A percentile compares a stretch with the other conserved stretches of the same genome.
Conservation (phyloP, 2,888 invertebrate species). For the Ypsolopha scabrella region DNA sequence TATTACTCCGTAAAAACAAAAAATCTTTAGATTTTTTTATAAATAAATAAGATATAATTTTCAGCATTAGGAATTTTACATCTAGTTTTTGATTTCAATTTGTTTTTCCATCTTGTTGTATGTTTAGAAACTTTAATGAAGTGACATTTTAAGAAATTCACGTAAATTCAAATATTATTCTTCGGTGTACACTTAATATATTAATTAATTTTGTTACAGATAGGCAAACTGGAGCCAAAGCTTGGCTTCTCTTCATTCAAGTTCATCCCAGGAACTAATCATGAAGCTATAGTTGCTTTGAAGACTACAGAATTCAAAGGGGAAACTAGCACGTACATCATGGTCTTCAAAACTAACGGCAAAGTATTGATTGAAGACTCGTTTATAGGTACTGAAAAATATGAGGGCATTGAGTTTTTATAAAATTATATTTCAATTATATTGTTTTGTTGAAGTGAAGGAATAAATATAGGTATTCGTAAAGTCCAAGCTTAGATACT, state of each 20-base stretch:
- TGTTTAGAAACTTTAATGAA: too few relatives aligned
- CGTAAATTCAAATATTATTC: too few relatives aligned
- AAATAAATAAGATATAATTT: too few relatives aligned
- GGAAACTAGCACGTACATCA: slow-evolving; percentile 87
- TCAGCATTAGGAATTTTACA: too few relatives aligned
- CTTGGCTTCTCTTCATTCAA: slow-evolving; percentile 98
- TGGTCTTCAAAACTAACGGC: slow-evolving; percentile 83
- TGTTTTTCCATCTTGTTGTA: too few relatives aligned
- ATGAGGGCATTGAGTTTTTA: slow-evolving; percentile 95
- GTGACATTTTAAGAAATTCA: too few relatives aligned
- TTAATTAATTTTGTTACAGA: slow-evolving; percentile 29
- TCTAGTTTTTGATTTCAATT: too few relatives aligned
- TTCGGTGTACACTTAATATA: too few relatives aligned
- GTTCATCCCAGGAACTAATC: slow-evolving; percentile 92
- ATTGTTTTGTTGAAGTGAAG: neutral
- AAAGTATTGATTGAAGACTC: slow-evolving; percentile 82
- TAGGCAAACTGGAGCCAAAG: slow-evolving; percentile 47
- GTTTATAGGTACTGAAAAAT: slow-evolving; percentile 86
- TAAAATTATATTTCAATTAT: slow-evolving; percentile 34
- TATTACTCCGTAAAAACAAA: too few relatives aligned
- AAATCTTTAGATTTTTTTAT: too few relatives aligned
- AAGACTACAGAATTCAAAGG: slow-evolving; percentile 94
- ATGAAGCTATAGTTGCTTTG: slow-evolving; percentile 89
- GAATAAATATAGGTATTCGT: too few relatives aligned
- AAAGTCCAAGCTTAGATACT: too few relatives aligned